Conservation (phyloP, 2,888 invertebrate genomes). For the Amiota mariae region DNA sequence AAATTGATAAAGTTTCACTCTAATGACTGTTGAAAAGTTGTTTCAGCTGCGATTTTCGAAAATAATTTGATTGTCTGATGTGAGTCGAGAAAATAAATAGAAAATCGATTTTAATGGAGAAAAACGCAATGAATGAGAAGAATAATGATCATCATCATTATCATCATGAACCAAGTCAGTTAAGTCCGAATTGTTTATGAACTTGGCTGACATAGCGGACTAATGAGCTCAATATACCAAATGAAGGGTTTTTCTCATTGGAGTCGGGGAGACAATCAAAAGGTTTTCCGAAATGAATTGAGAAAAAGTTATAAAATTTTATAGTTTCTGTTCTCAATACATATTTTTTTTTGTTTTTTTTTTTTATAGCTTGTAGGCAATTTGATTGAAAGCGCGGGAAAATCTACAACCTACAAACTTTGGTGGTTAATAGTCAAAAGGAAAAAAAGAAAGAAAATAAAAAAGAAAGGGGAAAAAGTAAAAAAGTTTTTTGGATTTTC, state of each 20-base stretch:
- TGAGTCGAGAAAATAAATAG: conserved; percentile 31
- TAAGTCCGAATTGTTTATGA: conserved; percentile 49
- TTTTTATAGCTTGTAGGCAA: conserved; percentile 34
- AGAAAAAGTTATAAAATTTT: conserved; percentile 59
- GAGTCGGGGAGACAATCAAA: conserved; percentile 25
- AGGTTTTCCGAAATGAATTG: conserved; percentile 54
- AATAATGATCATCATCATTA: no score
- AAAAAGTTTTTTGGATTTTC: conserved; percentile 2
- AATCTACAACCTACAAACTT: not conserved
- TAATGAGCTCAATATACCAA: conserved; percentile 18
- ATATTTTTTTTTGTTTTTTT: no score
- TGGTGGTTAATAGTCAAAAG: conserved; percentile 11
- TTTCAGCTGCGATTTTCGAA: conserved; percentile 28
- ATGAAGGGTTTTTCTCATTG: not conserved
- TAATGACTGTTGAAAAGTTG: conserved; percentile 65
- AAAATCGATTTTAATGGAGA: conserved; percentile 65
- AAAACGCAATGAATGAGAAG: conserved; percentile 49
- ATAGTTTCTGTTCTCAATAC: conserved; percentile 48
- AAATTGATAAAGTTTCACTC: conserved; percentile 65
- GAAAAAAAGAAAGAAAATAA: not conserved
- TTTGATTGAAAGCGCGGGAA: conserved; percentile 44
- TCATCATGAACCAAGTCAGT: conserved; percentile 44
- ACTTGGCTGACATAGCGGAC: not conserved
- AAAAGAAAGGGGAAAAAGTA: not conserved
- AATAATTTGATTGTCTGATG: conserved; percentile 16